Percentiles rank a stretch among this genome's conserved stretches.
phyloP scores from a whole-genome alignment of 2,888 invertebrate genomes.

The Caenorhabditis becei region DNA sequence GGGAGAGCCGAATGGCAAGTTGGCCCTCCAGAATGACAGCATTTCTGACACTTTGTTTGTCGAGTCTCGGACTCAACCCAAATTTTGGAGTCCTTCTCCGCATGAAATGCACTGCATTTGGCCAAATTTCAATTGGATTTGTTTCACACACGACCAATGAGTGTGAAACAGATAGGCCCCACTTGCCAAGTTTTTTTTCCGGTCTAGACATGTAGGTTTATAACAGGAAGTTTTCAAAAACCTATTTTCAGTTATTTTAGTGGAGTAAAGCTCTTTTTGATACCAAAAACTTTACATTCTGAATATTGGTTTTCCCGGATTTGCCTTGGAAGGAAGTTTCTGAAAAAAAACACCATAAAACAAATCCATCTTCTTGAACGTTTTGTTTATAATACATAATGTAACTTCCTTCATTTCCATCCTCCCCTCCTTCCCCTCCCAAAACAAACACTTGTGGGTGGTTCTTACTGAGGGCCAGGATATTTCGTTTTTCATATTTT shows the following conservation, averaged over 20 bases:
- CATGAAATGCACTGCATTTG: slow-evolving; percentile 18
- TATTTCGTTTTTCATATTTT: slow-evolving; percentile 14
- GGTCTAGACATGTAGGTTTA: background rate
- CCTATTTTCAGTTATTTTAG: no score
- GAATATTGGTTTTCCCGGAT: no score
- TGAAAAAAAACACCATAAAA: background rate
- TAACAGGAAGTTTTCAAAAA: no score
- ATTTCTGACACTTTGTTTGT: slow-evolving; percentile 60
- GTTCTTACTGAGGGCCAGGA: background rate
- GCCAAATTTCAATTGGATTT: slow-evolving; percentile 5
- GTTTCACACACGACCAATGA: background rate
- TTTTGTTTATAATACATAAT: slow-evolving; percentile 42
- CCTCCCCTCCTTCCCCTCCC: background rate
- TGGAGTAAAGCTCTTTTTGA: no score
- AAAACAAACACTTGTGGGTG: slow-evolving; percentile 43
- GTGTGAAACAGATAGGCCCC: background rate
- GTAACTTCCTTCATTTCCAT: slow-evolving; percentile 15
- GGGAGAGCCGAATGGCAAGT: slow-evolving; percentile 18
- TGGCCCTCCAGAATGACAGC: slow-evolving; percentile 39
- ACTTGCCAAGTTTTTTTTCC: background rate
- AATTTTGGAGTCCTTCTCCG: background rate
- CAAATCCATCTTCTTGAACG: background rate
- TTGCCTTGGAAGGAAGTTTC: background rate
- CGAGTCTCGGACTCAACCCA: slow-evolving; percentile 16
- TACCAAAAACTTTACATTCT: no score